phyloP scores from a whole-genome alignment of 2,888 invertebrate genomes.

The Scaptodrosophila latifasciaeformis region DNA sequence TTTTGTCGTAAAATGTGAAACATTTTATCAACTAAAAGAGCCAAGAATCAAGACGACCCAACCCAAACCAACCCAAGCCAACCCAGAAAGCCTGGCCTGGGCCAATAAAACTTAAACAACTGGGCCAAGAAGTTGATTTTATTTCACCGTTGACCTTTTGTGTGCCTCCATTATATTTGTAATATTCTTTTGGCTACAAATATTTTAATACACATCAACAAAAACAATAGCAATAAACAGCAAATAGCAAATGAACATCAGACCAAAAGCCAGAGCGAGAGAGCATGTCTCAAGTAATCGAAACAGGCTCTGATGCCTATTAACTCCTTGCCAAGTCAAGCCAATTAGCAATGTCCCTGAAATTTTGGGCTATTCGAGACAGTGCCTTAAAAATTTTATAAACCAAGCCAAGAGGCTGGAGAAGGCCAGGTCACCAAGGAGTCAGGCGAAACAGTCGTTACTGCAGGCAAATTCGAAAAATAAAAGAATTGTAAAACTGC shows the following conservation, averaged over 20 bases:
- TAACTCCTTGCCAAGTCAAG: conserved; percentile 13
- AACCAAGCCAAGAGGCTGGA: conserved; percentile 10
- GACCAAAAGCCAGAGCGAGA: not conserved
- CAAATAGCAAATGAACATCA: not conserved
- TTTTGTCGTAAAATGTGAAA: conserved; percentile 53
- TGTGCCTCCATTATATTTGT: too few relatives aligned
- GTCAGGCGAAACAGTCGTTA: conserved; percentile 5
- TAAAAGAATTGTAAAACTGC: not conserved
- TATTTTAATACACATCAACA: not conserved
- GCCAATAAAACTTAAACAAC: conserved; percentile 13
- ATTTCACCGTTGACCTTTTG: too few relatives aligned
- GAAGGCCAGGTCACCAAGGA: not conserved
- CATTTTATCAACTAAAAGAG: conserved; percentile 41
- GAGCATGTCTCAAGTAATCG: not conserved
- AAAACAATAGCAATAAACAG: not conserved
- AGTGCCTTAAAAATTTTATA: conserved; percentile 25
- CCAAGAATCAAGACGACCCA: conserved; percentile 12
- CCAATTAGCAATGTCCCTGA: conserved; percentile 41
- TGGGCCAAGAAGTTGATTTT: too few relatives aligned
- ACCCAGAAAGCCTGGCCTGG: too few relatives aligned
- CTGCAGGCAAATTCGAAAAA: not conserved
- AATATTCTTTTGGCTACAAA: not conserved
- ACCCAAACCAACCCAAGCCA: too few relatives aligned
- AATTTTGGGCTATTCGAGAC: conserved; percentile 10
- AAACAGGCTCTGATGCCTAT: conserved; percentile 3